phyloP scores from a whole-genome alignment of 30 jellyfish, hydroid and myxozoan species.

The Haliclystus octoradiatus region DNA sequence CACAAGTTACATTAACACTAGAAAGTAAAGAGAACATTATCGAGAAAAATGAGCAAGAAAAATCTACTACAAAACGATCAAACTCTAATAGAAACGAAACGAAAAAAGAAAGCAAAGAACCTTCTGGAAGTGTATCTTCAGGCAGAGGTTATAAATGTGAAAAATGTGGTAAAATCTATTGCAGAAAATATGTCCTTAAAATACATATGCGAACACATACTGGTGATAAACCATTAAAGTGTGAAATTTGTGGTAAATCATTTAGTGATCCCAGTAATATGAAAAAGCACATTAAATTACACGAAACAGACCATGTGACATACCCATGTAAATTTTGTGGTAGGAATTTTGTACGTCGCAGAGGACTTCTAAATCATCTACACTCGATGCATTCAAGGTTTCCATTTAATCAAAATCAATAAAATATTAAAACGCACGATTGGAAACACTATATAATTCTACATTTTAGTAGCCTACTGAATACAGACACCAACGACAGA shows the following conservation, averaged over 20 bases:
- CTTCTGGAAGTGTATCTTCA: slow-evolving; percentile 16
- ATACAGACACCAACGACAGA: no score
- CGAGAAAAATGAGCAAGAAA: slow-evolving; percentile 10
- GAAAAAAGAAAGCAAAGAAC: not conserved
- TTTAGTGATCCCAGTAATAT: slow-evolving; percentile 98
- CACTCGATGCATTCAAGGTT: slow-evolving; percentile 87
- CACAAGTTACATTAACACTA: slow-evolving; percentile 2
- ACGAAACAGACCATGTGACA: slow-evolving; percentile 84
- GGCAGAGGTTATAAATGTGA: slow-evolving; percentile 74
- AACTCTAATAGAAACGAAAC: slow-evolving; percentile 1
- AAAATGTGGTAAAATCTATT: slow-evolving; percentile 82
- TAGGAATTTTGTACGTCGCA: slow-evolving; percentile 72
- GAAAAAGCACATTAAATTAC: slow-evolving; percentile 89
- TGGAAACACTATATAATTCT: no score
- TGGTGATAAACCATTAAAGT: slow-evolving; percentile 89
- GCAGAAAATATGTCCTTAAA: slow-evolving; percentile 91
- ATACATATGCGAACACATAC: slow-evolving; percentile 92
- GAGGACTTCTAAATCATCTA: slow-evolving; percentile 77
- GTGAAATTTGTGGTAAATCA: slow-evolving; percentile 88
- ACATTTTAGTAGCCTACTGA: no score
- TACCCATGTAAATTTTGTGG: slow-evolving; percentile 93
- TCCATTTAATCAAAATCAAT: slow-evolving; percentile 59
- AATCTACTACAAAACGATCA: slow-evolving; percentile 6
- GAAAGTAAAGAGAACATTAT: not conserved
- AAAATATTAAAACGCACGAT: no score